Evolutionary conservation across 37 sponge, comb jelly and placozoan species (phyloP).

Genomic region (Theonella swinhoei): DNA sequence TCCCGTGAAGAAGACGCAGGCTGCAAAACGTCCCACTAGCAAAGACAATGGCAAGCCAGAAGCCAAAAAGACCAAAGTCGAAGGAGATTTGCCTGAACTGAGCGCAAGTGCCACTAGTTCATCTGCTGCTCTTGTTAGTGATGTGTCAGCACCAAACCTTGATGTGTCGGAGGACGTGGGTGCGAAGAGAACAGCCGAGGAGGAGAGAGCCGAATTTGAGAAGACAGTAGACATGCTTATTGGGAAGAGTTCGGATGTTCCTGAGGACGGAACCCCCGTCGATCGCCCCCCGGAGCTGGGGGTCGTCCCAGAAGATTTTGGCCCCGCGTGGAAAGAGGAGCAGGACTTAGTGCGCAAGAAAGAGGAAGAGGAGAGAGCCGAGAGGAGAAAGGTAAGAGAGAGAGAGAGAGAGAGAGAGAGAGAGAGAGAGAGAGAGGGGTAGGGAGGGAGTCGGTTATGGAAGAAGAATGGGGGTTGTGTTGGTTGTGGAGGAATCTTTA

Average conservation of each 20-base stretch:
- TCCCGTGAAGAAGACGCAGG: neutral
- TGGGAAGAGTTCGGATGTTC: neutral
- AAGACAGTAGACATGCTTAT: neutral
- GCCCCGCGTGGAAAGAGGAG: conserved; percentile 10
- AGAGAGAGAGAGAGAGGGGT: neutral
- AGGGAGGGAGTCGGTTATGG: neutral
- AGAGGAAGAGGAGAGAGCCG: conserved; percentile 8
- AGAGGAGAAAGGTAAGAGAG: neutral
- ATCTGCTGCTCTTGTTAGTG: neutral
- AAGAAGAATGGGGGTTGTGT: neutral
- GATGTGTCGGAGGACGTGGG: no score
- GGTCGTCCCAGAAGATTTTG: conserved; percentile 13
- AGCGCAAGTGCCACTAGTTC: neutral
- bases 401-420: neutral
- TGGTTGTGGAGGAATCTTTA: no score
- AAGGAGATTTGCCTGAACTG: neutral
- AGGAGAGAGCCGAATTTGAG: neutral
- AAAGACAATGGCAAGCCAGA: neutral
- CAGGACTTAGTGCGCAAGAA: conserved; percentile 12
- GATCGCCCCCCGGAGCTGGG: neutral
- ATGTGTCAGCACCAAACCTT: no score
- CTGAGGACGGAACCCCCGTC: neutral
- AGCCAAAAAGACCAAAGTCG: neutral
- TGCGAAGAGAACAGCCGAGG: neutral
- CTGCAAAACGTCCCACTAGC: neutral